A percentile compares a stretch with the other conserved stretches of the same genome.
Conservation (phyloP, 1,140 invertebrate genomes). For the Chrysopa pallens region DNA sequence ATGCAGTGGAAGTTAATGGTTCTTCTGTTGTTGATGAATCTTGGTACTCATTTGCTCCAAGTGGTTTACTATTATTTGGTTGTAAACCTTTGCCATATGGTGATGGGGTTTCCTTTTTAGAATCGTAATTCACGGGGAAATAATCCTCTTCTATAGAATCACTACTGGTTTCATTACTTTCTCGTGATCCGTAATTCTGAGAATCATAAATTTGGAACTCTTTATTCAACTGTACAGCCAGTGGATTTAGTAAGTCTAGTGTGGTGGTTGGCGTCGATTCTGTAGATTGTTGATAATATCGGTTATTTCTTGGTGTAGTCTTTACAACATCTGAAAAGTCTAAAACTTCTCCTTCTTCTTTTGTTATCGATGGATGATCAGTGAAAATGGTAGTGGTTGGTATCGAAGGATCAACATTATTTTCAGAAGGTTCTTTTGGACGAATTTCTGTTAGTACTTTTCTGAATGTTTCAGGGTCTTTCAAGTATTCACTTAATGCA, state of each 20-base stretch:
- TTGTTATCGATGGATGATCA: slow-evolving; percentile 27
- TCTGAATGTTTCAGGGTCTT: slow-evolving; percentile 60
- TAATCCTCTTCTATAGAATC: slow-evolving; percentile 2
- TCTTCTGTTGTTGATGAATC: slow-evolving; percentile 3
- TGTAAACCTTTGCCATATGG: slow-evolving; percentile 19
- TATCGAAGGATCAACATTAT: slow-evolving; percentile 17
- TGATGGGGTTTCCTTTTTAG: slow-evolving; percentile 7
- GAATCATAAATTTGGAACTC: neutral
- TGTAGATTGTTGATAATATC: no score
- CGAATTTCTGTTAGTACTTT: slow-evolving; percentile 52
- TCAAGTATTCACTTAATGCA: slow-evolving; percentile 58
- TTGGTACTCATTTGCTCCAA: slow-evolving; percentile 7
- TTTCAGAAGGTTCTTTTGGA: slow-evolving; percentile 49
- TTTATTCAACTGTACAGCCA: neutral
- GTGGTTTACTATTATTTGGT: slow-evolving; percentile 16
- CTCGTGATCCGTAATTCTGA: neutral
- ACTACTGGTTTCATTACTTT: neutral
- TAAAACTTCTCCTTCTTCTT: slow-evolving; percentile 51
- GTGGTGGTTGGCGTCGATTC: no score
- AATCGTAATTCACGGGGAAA: slow-evolving; percentile 1
- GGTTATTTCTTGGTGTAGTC: slow-evolving; percentile 3
- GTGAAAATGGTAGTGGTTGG: slow-evolving; percentile 19
- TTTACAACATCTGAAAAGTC: slow-evolving; percentile 52
- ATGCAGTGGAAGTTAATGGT: neutral
- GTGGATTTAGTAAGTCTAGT: neutral